Evolutionary conservation across 2,797 vertebrate species (phyloP).

Genomic region (Morelia viridis): DNA sequence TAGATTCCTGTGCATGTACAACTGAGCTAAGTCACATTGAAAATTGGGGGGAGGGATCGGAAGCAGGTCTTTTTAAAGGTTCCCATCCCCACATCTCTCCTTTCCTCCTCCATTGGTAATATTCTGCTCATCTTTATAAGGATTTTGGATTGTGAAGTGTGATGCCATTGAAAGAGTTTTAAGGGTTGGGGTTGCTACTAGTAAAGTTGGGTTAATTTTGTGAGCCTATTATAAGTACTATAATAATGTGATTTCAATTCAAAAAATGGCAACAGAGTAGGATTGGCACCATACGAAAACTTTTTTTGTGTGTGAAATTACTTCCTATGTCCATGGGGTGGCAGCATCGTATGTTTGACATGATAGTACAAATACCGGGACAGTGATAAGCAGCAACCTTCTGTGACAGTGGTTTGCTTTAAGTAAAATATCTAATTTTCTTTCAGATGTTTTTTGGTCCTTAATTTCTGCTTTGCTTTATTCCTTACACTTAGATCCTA

Average conservation of each 20-base stretch:
- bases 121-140: neutral
- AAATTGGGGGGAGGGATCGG: neutral
- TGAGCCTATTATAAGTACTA: neutral
- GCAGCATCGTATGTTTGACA: neutral
- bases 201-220: no score
- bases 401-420: neutral
- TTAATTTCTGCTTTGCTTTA: constrained; percentile 23
- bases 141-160: neutral
- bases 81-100: neutral
- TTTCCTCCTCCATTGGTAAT: neutral
- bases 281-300: fast-evolving
- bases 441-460: neutral
- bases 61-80: neutral
- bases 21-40: neutral
- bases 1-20: neutral
- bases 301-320: neutral
- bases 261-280: neutral
- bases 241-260: neutral
- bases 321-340: neutral
- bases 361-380: fast-evolving
- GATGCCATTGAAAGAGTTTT: neutral
- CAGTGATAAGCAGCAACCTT: neutral
- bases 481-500: constrained; percentile 79
- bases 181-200: neutral
- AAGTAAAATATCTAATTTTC: neutral